Evolutionary conservation across 1,140 invertebrate species (phyloP), one percentile per base, ranked within the genome.

Genomic region (Drosophila sproati): DNA sequence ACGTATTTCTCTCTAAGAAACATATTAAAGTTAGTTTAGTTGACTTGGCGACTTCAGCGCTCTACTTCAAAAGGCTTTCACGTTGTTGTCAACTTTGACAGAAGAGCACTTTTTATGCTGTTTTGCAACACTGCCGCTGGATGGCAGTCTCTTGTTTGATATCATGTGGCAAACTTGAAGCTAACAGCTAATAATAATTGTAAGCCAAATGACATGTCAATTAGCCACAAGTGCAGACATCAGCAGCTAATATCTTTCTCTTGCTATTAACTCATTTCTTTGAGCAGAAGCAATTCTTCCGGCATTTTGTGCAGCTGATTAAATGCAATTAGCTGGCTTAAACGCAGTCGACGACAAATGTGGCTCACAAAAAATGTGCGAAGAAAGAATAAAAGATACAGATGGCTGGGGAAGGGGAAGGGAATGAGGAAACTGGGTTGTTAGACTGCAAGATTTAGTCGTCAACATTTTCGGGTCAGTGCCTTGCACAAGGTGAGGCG

Each of bases 281-380:
- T 12, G 56, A 60, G 56, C 31, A 34, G 52, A 48, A 54, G 57
- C 43, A 73, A 73, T 68, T 67, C 63, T 54, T 12, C 37, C 67
- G 54, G 57, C 50, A 63, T 47, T 70, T 70, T 47, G 57, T 39
- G 55, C n/a, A 10, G 39, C 39, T 67, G 70, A 67, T 78, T 78
- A 69, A 74, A 78, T 70, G 79, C 79, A 87, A 86, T 82, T 82
- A 87, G 72, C 60, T 32, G 55, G 8, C 72, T 82, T 73, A 86
- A 86, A 73, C 76, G 71, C 62, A 82, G 88, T 69, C 56, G 63
- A 39, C 67, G 41, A 56, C 62, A 62, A 60, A 43, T 35, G 20
- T 51, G 60, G n/a, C 47, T 20, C 20, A 20, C 20, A 20, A 51
- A 52, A 59, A 64, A 20, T n/a, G 10, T 71, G 55, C 45, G 64